Percentiles rank a stretch among this genome's conserved stretches.
Conservation (phyloP, 2,888 invertebrate genomes). For the Heliconius ismenius region DNA sequence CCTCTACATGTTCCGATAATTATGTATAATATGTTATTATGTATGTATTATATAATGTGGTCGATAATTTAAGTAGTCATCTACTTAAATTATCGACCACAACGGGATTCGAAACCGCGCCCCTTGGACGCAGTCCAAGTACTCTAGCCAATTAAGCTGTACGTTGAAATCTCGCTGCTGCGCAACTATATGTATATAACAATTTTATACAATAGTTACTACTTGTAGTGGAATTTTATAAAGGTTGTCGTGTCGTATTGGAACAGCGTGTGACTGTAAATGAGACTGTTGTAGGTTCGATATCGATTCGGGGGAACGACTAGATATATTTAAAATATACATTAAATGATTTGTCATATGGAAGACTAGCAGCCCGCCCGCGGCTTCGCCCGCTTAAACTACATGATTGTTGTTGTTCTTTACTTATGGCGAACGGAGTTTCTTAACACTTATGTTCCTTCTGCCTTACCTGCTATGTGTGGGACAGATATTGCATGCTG, state of each 20-base stretch:
- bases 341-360: background rate
- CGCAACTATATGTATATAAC: background rate
- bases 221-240: background rate
- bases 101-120: slow-evolving; percentile 13
- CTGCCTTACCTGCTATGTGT: no score
- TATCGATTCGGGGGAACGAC: background rate
- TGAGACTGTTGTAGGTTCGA: background rate
- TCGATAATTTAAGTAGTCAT: no score
- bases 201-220: background rate
- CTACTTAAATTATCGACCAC: slow-evolving; percentile 6
- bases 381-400: no score
- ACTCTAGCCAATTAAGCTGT: slow-evolving; percentile 6
- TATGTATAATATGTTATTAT: no score
- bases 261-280: background rate
- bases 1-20: no score
- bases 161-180: slow-evolving; percentile 5
- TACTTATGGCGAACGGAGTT: no score
- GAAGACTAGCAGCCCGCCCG: background rate
- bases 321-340: no score
- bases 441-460: no score
- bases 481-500: no score
- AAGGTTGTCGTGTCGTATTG: background rate
- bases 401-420: no score
- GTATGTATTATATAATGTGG: no score
- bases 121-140: slow-evolving; percentile 10